Conservation (phyloP, 1,140 invertebrate species). For the Anoplolepis gracilipes region DNA sequence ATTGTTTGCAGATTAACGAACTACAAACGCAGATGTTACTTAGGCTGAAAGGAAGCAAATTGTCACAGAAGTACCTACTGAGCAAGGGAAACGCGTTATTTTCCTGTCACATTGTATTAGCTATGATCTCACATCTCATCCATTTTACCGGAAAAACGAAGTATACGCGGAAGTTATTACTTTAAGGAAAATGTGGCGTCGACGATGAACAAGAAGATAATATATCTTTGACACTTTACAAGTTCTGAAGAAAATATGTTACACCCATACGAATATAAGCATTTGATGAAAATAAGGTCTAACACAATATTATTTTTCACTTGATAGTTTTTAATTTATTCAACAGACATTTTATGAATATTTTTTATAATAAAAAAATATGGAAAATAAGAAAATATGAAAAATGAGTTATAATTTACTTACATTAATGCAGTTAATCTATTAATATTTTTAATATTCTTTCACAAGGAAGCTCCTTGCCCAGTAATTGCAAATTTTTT, state of each 20-base stretch:
- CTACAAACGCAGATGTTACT: constrained; percentile 2
- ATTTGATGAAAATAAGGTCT: background rate
- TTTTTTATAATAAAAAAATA: background rate
- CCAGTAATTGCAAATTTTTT: constrained; percentile 36
- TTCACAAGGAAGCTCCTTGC: background rate
- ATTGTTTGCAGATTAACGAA: background rate
- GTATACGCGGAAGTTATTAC: constrained; percentile 34
- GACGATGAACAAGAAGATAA: constrained; percentile 8
- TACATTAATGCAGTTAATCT: constrained; percentile 16
- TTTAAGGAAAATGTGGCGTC: constrained; percentile 37
- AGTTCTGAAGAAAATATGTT: background rate
- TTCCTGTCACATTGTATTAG: background rate
- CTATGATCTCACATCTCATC: constrained; percentile 37
- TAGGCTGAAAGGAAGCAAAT: constrained; percentile 18
- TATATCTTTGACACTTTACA: constrained; percentile 27
- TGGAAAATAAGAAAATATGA: constrained; percentile 20
- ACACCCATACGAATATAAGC: too few relatives aligned
- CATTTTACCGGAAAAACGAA: constrained; percentile 22
- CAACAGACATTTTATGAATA: background rate
- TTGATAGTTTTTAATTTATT: background rate
- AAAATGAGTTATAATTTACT: constrained; percentile 16
- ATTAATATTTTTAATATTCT: constrained; percentile 39
- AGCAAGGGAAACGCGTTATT: background rate
- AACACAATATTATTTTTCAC: background rate
- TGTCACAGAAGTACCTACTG: constrained; percentile 4